Base-by-base conservation (phyloP, 2,888 invertebrate genomes). In the Eupeodes latifasciatus region DNA sequence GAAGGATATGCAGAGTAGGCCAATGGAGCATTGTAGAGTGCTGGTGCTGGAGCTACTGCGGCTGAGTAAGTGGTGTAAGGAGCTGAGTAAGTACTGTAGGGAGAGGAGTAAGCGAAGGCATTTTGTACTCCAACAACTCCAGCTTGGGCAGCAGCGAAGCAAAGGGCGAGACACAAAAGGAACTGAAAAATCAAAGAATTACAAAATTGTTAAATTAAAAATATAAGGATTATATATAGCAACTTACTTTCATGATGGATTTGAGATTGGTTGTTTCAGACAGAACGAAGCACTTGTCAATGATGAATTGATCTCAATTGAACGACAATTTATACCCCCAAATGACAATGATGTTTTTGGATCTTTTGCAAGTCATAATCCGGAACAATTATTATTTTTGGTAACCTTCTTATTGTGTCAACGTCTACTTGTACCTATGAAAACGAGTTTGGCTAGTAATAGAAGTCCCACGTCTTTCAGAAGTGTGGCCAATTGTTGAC, bases 81-180 rank as follows among this genome's bases (percentile, higher is more conserved):
- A 11, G 77, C 44, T 49, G 82, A 77, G 66, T 86, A 86, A 4
- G 86, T 72, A 3, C 62, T 64, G 49, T 82, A 82, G 12, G 82
- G 82, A 11, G 77, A 34, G 51, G 82, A 77, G 14, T 79, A 79
- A 1, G 61, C 57, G 4, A 55, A 44, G 2, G 66, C 83, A 67
- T 66, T 61, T 16, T 72, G 76, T 12, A 66, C 59, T 49, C 75
- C 82, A 51, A 80, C 49, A 44, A 81, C 14, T 49, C 80, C 83
- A 44, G 87, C 83, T 57, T 87, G 83, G n/a, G 80, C 87, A 49
- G 72, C 87, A 7, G 87, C 84, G n/a, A 87, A 74, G 81, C 83
- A 87, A 9, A 87, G 77, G 7, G 40, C 80, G 36, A 87, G 76
- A 74, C 87, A 87, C 76, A 87, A 11, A 11, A 87, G 66, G 75